Evolutionary conservation across 2,888 invertebrate genomes (phyloP).

Genomic region (Zeuzera pyrina): DNA sequence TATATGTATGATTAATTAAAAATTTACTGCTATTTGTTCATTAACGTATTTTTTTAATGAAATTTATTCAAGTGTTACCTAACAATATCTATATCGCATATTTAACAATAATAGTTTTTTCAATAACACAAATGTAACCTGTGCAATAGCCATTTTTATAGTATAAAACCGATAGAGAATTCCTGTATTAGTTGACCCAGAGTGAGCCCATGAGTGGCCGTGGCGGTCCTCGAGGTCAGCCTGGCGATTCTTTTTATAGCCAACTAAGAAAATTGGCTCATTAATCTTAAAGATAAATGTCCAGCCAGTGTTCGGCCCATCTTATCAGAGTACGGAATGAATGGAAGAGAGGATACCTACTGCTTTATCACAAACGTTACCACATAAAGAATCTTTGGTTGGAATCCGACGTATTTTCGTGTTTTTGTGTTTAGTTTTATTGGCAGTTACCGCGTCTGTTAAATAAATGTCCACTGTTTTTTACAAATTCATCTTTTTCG

Average conservation of each 20-base stretch:
- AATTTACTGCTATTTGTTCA: too few relatives aligned
- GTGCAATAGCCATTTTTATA: too few relatives aligned
- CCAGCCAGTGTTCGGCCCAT: conserved; percentile 66
- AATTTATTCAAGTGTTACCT: too few relatives aligned
- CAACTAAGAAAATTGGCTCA: conserved; percentile 74
- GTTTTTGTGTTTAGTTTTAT: conserved; percentile 17
- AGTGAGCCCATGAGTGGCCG: conserved; percentile 50
- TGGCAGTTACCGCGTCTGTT: not conserved
- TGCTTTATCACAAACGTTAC: conserved; percentile 34
- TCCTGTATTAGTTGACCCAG: conserved; percentile 28
- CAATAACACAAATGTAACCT: too few relatives aligned
- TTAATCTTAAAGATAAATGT: conserved; percentile 72
- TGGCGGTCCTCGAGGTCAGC: conserved; percentile 46
- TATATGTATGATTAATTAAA: too few relatives aligned
- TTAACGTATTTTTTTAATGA: too few relatives aligned
- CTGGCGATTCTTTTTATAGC: conserved; percentile 70
- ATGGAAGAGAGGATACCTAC: conserved; percentile 56
- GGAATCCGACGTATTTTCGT: conserved; percentile 4
- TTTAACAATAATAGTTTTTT: too few relatives aligned
- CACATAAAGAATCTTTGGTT: conserved; percentile 21
- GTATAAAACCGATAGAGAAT: too few relatives aligned
- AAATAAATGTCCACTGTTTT: too few relatives aligned
- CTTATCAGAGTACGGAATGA: conserved; percentile 63
- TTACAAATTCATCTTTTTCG: too few relatives aligned
- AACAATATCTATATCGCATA: too few relatives aligned